A percentile compares a stretch with the other conserved stretches of the same genome.
phyloP scores from a whole-genome alignment of 2,113 vertebrate species.

The Istiophorus platypterus region DNA sequence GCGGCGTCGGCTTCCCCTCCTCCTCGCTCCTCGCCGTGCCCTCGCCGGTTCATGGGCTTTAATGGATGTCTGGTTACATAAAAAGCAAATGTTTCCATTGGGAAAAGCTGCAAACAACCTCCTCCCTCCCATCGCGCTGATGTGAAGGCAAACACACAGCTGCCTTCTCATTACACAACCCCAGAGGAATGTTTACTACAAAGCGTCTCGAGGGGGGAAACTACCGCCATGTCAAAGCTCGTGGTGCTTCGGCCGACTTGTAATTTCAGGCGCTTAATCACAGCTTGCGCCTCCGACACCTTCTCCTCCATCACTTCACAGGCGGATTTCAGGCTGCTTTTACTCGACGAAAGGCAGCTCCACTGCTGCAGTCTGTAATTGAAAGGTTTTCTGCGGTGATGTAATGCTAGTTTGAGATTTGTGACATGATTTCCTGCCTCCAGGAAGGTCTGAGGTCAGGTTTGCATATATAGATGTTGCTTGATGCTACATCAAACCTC shows the following conservation, averaged over 20 bases:
- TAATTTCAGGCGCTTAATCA: slow-evolving; percentile 64
- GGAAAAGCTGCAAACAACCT: slow-evolving; percentile 17
- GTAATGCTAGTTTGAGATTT: slow-evolving; percentile 9
- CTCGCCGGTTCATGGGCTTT: neutral
- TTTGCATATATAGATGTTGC: neutral
- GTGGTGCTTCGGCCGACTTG: slow-evolving; percentile 42
- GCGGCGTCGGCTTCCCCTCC: neutral
- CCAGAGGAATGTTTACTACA: slow-evolving; percentile 75
- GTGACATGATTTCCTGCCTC: neutral
- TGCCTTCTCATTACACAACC: slow-evolving; percentile 73
- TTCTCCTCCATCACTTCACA: slow-evolving; percentile 47
- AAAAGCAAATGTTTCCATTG: slow-evolving; percentile 51
- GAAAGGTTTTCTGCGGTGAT: neutral
- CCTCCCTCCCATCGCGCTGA: slow-evolving; percentile 4
- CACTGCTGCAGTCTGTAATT: slow-evolving; percentile 34
- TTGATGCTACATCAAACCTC: neutral
- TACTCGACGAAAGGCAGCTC: neutral
- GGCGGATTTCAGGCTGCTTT: neutral
- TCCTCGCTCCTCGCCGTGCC: neutral
- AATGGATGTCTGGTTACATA: slow-evolving; percentile 22
- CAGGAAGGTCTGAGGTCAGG: slow-evolving; percentile 7
- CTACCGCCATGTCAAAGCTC: slow-evolving; percentile 42
- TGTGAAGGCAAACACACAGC: slow-evolving; percentile 55
- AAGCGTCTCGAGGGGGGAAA: slow-evolving; percentile 31
- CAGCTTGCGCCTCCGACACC: slow-evolving; percentile 48